These are phyloP conservation scores for Drosophila melanica DNA, from an alignment of 1,140 invertebrate species.

Conservation along the genomic window DNA sequence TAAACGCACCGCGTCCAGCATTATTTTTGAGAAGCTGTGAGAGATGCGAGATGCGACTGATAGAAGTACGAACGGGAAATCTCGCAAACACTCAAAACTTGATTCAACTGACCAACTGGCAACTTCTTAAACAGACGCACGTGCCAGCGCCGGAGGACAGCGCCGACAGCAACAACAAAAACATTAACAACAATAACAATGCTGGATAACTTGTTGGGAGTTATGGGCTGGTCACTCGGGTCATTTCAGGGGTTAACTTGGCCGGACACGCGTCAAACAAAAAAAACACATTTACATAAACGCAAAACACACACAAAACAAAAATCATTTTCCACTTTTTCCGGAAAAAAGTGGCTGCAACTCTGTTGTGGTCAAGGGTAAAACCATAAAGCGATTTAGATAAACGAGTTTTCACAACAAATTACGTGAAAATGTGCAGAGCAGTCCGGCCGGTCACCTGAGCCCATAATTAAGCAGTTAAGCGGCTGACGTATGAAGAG, in stretches of 20 bases:
- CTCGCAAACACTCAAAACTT: neutral
- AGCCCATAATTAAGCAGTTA: constrained; percentile 61
- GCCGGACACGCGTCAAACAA: constrained; percentile 57
- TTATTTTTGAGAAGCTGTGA: neutral
- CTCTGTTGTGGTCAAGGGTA: constrained; percentile 53
- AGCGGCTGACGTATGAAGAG: neutral
- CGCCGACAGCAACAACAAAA: constrained; percentile 37
- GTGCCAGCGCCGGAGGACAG: constrained; percentile 49
- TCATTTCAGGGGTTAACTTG: constrained; percentile 59
- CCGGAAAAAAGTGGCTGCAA: constrained; percentile 16
- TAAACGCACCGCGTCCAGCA: neutral
- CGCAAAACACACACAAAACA: constrained; percentile 10
- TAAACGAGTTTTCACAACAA: constrained; percentile 59
- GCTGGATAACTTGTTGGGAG: constrained; percentile 19
- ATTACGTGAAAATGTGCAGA: constrained; percentile 45
- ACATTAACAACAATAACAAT: constrained; percentile 1
- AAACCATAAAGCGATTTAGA: constrained; percentile 35
- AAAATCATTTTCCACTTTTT: constrained; percentile 33
- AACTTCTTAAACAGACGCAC: constrained; percentile 64
- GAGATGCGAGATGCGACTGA: neutral
- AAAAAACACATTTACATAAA: constrained; percentile 42
- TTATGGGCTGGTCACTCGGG: constrained; percentile 47
- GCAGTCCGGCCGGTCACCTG: constrained; percentile 3
- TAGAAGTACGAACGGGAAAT: neutral
- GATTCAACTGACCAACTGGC: constrained; percentile 38